phyloP scores from a whole-genome alignment of 2,797 vertebrate genomes.

The Rachycentron canadum region DNA sequence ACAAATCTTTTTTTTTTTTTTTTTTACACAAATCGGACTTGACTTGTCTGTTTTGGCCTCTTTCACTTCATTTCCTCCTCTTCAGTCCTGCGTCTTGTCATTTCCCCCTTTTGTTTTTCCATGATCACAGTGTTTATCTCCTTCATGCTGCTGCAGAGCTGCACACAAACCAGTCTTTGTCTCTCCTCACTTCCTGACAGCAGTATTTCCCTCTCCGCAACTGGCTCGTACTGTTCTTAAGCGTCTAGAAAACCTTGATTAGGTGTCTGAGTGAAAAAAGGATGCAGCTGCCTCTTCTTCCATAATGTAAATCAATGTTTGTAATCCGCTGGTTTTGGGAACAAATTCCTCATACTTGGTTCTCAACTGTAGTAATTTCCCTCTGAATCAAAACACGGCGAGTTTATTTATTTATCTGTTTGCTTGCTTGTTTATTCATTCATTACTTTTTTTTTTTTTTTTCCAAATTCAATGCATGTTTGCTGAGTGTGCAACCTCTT shows the following conservation, averaged over 20 bases:
- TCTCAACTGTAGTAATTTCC: slow-evolving; percentile 53
- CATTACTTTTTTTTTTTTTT: slow-evolving; percentile 31
- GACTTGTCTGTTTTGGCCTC: slow-evolving; percentile 22
- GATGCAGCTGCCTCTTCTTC: slow-evolving; percentile 25
- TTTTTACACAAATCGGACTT: background rate
- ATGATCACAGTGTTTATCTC: slow-evolving; percentile 14
- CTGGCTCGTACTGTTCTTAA: slow-evolving; percentile 15
- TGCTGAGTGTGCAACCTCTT: slow-evolving; percentile 70
- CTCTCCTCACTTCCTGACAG: background rate
- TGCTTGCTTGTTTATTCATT: slow-evolving; percentile 72
- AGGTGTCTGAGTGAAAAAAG: slow-evolving; percentile 31
- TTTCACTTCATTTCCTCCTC: slow-evolving; percentile 3
- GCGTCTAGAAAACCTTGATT: slow-evolving; percentile 41
- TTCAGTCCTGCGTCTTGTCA: background rate
- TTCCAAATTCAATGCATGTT: slow-evolving; percentile 37
- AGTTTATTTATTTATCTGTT: slow-evolving; percentile 47
- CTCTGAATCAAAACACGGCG: slow-evolving; percentile 56
- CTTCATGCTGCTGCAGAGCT: background rate
- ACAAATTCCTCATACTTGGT: slow-evolving; percentile 32
- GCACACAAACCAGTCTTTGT: slow-evolving; percentile 1
- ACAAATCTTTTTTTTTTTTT: background rate
- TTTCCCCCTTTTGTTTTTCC: background rate
- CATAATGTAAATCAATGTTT: slow-evolving; percentile 52
- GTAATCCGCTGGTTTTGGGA: slow-evolving; percentile 39
- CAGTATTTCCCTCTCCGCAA: slow-evolving; percentile 6